A percentile compares a stretch with the other conserved stretches of the same genome.
Conservation (phyloP, 2,888 invertebrate species). For the Hirtodrosophila alboralis region DNA sequence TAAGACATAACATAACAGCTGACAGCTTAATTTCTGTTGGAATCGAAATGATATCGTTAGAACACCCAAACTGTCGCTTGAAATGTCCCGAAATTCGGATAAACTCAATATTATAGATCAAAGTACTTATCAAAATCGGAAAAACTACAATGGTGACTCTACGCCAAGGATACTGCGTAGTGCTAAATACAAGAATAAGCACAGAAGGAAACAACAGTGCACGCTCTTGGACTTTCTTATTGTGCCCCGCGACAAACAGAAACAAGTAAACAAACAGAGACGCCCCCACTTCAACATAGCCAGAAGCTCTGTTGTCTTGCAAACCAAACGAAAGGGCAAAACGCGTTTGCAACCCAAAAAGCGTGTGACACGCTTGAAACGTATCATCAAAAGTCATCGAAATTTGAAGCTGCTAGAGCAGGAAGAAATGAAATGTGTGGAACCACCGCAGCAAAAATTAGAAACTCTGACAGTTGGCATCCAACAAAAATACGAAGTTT, state of each 20-base stretch:
- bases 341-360: slow-evolving; percentile 54
- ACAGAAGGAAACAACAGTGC: slow-evolving; percentile 29
- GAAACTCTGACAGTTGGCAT: background rate
- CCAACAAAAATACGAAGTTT: background rate
- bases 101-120: slow-evolving; percentile 64
- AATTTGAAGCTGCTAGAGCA: slow-evolving; percentile 25
- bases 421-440: background rate
- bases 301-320: background rate
- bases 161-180: slow-evolving; percentile 41
- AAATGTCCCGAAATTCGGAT: slow-evolving; percentile 54
- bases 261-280: slow-evolving; percentile 26
- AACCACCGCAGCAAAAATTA: slow-evolving; percentile 1
- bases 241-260: slow-evolving; percentile 39
- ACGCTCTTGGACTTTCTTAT: slow-evolving; percentile 57
- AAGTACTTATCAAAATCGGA: slow-evolving; percentile 45
- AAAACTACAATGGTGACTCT: slow-evolving; percentile 11
- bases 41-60: too few relatives aligned
- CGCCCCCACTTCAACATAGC: slow-evolving; percentile 29
- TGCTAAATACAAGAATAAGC: slow-evolving; percentile 65
- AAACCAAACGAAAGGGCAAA: slow-evolving; percentile 61
- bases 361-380: slow-evolving; percentile 64
- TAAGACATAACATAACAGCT: too few relatives aligned
- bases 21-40: too few relatives aligned
- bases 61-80: background rate
- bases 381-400: slow-evolving; percentile 61